A percentile compares a stretch with the other conserved stretches of the same genome.
These are phyloP conservation scores for Talpa occidentalis DNA, from an alignment of 2,113 vertebrate species.

Conservation along the genomic window DNA sequence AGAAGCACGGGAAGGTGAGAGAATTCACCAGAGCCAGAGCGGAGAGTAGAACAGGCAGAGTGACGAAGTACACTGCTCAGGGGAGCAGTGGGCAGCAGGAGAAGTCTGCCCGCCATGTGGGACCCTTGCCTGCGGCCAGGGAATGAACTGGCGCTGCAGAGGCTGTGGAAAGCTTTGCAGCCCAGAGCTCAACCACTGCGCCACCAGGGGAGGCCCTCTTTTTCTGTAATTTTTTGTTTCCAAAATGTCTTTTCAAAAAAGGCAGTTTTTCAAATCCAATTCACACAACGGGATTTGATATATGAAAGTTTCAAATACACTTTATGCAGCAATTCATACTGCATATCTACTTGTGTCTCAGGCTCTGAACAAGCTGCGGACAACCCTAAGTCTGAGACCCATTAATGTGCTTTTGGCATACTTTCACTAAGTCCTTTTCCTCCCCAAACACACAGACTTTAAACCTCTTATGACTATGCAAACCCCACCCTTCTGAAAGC, in stretches of 20 bases:
- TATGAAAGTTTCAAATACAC: background rate
- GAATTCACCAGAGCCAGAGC: too few relatives aligned
- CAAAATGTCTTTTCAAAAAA: background rate
- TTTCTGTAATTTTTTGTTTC: constrained; percentile 15
- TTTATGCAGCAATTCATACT: background rate
- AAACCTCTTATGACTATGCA: background rate
- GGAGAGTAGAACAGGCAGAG: too few relatives aligned
- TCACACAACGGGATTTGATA: background rate
- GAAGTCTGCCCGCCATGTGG: too few relatives aligned
- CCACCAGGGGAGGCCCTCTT: too few relatives aligned
- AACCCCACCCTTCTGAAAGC: background rate
- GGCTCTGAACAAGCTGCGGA: background rate
- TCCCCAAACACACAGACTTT: background rate
- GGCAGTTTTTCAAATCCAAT: background rate
- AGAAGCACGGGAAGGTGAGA: too few relatives aligned
- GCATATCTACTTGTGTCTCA: background rate
- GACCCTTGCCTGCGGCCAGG: too few relatives aligned
- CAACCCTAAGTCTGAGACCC: background rate
- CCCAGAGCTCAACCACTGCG: too few relatives aligned
- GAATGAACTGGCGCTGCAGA: too few relatives aligned
- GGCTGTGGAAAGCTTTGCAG: too few relatives aligned
- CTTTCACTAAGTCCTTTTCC: background rate
- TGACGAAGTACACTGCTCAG: too few relatives aligned
- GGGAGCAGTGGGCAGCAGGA: too few relatives aligned
- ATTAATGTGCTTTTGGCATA: background rate